These are phyloP conservation scores for Crax fasciolata DNA, from an alignment of 2,797 vertebrate genomes.

Conservation along the genomic window DNA sequence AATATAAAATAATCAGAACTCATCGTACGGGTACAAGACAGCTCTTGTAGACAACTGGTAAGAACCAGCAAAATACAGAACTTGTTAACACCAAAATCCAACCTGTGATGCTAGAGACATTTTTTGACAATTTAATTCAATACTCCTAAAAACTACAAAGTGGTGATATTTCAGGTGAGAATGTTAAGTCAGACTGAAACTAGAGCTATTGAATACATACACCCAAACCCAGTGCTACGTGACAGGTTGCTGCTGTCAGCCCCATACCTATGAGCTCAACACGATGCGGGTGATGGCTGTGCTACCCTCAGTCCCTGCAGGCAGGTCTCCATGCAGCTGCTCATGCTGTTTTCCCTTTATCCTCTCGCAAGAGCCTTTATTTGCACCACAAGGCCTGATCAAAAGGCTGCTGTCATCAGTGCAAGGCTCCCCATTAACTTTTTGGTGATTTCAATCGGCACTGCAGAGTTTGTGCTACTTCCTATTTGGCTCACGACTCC, in stretches of 20 bases:
- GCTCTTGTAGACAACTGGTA: neutral
- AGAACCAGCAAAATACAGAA: neutral
- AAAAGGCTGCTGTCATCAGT: neutral
- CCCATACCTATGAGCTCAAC: rapidly evolving
- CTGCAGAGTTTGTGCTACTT: neutral
- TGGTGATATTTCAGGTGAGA: neutral
- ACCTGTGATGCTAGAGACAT: neutral
- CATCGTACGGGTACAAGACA: neutral
- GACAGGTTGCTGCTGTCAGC: neutral
- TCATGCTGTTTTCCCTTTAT: neutral
- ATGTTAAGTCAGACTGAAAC: neutral
- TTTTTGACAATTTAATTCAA: neutral
- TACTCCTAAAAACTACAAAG: neutral
- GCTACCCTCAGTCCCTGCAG: rapidly evolving
- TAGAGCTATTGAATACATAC: neutral
- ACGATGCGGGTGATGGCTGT: rapidly evolving
- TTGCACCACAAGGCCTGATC: neutral
- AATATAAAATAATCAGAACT: neutral
- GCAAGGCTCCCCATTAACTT: neutral
- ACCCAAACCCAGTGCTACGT: rapidly evolving
- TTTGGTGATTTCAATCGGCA: neutral
- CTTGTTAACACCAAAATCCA: neutral
- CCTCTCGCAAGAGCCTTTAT: neutral
- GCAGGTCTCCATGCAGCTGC: rapidly evolving
- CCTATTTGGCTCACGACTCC: neutral